Evolutionary conservation across 2,113 vertebrate genomes (phyloP).

Genomic region (Anthoscopus minutus): DNA sequence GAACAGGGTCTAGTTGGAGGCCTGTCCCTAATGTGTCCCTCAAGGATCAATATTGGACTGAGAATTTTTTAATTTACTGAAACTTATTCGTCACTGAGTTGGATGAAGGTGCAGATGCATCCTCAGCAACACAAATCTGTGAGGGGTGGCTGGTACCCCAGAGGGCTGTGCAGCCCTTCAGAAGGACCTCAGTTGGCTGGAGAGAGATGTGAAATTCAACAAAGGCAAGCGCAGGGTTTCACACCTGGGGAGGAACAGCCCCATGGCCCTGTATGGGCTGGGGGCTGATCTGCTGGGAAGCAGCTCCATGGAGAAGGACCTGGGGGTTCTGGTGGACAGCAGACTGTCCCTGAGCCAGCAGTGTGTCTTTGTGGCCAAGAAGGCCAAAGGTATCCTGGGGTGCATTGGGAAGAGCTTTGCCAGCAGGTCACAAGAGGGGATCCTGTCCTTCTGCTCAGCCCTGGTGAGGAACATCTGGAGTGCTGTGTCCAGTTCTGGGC

Average conservation of each 20-base stretch:
- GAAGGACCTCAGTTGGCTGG: accelerated
- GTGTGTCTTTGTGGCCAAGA: not conserved
- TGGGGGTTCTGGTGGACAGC: not conserved
- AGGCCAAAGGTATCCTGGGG: not conserved
- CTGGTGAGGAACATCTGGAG: not conserved
- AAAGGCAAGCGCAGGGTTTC: not conserved
- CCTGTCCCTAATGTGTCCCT: not conserved
- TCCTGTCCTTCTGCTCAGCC: not conserved
- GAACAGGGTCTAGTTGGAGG: not conserved
- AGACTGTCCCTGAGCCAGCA: not conserved
- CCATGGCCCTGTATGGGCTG: not conserved
- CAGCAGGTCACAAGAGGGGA: not conserved
- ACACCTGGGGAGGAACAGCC: not conserved
- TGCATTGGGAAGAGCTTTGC: not conserved
- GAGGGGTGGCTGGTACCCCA: not conserved
- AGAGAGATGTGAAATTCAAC: not conserved
- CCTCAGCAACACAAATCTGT: not conserved
- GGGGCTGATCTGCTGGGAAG: not conserved
- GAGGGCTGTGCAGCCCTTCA: not conserved
- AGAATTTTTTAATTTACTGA: not conserved
- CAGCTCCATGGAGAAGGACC: not conserved
- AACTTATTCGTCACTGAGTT: not conserved
- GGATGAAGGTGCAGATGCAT: not conserved
- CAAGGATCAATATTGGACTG: not conserved
- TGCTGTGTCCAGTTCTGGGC: not conserved